Base-by-base conservation (phyloP, 1,140 invertebrate genomes). In the Drosophila sulfurigaster region DNA sequence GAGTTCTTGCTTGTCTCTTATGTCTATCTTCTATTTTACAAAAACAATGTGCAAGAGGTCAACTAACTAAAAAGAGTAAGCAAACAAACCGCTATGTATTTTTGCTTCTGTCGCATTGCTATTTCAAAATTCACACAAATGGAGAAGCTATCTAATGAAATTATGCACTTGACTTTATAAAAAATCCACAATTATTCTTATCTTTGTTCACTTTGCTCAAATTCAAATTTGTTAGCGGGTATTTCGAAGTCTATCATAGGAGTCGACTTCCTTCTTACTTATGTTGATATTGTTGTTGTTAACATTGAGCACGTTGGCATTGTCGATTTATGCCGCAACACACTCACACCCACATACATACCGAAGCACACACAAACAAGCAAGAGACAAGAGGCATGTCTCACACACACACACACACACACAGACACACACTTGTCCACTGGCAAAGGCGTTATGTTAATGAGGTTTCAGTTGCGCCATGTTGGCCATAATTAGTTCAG, bases 401-500 rank as follows among this genome's bases (percentile, higher is more conserved):
- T 8, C 46, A 54, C n/a, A 28, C 51, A 48, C 25, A 20, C 16
- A 11, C 5, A 35, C n/a, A 38, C 58, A 38, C 58, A 49, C 43
- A 7, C 8, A n/a, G 1, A 49, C 28, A 38, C 46, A 56, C 35
- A 43, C 45, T 10, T 28, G 67, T 51, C 63, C 48, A 38, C 3
- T 46, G 15, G 25, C 28, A 56, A 48, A 46, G 38, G 58, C 68
- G 82, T 77, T 79, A 86, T 88, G 82, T 86, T 86, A 86, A 86
- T 86, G 82, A 86, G 82, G 72, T 88, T 86, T 75, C 66, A 63
- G 66, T 58, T 49, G 69, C 83, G 83, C 72, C 82, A 75, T 79
- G 79, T 77, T 66, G 76, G 72, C 68, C 67, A 62, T 86, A 86
- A 88, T 86, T 86, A 86, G 82, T 82, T 79, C 82, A 81, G 70